A percentile compares a stretch with the other conserved stretches of the same genome.
These are phyloP conservation scores for Gymnobelideus leadbeateri DNA, from an alignment of 2,113 vertebrate genomes.

Conservation along the genomic window DNA sequence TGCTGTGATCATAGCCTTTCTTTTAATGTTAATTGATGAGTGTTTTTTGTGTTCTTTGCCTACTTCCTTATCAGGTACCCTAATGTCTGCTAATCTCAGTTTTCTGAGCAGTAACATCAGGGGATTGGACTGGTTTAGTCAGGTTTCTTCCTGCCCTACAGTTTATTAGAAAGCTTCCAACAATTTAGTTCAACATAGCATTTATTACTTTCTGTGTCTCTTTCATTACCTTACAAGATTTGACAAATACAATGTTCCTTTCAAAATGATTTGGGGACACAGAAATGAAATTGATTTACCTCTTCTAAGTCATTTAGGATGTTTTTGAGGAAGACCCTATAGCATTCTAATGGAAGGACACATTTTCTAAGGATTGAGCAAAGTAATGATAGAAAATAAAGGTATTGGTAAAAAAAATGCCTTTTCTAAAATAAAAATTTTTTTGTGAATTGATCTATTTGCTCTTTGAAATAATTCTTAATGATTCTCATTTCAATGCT, in stretches of 20 bases:
- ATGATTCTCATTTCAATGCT: not conserved
- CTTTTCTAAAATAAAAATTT: not conserved
- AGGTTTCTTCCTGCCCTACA: not conserved
- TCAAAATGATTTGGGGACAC: not conserved
- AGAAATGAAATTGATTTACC: not conserved
- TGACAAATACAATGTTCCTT: not conserved
- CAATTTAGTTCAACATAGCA: not conserved
- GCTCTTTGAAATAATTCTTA: constrained; percentile 18
- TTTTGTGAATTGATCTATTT: not conserved
- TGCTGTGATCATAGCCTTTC: not conserved
- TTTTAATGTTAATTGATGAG: not conserved
- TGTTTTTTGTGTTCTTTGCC: not conserved
- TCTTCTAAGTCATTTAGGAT: not conserved
- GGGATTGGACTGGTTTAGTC: not conserved
- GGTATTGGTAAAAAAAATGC: not conserved
- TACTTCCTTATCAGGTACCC: not conserved
- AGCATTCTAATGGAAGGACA: not conserved
- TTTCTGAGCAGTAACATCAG: not conserved
- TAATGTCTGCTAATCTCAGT: not conserved
- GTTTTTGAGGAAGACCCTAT: not conserved
- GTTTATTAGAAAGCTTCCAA: not conserved
- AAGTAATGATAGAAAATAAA: not conserved
- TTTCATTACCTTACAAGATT: not conserved
- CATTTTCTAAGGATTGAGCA: not conserved
- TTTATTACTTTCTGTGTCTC: not conserved